A percentile compares a stretch with the other conserved stretches of the same genome.
Conservation (phyloP, 2,888 invertebrate genomes). For the Calephelis perditalis region DNA sequence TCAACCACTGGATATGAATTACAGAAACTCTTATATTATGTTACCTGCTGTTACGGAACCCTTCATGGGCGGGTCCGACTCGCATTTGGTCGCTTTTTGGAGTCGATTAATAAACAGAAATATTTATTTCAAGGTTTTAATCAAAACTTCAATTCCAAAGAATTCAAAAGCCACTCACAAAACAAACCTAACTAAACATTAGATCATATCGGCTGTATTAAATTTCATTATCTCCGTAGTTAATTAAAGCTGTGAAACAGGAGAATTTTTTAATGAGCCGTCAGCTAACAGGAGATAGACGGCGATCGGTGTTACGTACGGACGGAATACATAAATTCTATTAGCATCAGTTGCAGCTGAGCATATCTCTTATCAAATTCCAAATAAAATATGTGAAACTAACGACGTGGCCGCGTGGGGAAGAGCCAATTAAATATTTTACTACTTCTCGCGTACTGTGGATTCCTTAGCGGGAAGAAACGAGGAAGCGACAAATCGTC, state of each 20-base stretch:
- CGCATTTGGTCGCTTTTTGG: too few species aligned
- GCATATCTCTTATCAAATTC: constrained; percentile 12
- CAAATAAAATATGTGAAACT: constrained; percentile 10
- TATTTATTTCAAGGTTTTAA: too few species aligned
- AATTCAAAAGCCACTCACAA: not conserved
- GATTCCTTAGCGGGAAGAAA: too few species aligned
- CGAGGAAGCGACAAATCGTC: too few species aligned
- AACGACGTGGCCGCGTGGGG: constrained; percentile 1
- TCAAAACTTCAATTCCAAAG: too few species aligned
- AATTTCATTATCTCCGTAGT: constrained; percentile 3
- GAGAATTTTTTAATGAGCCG: constrained; percentile 9
- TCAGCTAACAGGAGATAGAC: constrained; percentile 1
- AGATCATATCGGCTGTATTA: not conserved
- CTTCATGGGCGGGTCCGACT: too few species aligned
- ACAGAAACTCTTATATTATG: too few species aligned
- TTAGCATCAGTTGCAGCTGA: constrained; percentile 7
- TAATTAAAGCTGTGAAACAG: constrained; percentile 1
- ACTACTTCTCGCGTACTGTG: not conserved
- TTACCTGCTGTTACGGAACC: too few species aligned
- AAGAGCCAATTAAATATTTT: constrained; percentile 9
- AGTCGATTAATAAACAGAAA: too few species aligned
- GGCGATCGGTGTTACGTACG: not conserved
- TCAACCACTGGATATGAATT: too few species aligned
- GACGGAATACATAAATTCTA: constrained; percentile 10
- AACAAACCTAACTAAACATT: not conserved